These are phyloP conservation scores for Capreolus pygargus DNA, from an alignment of 2,113 vertebrate species.

Conservation along the genomic window DNA sequence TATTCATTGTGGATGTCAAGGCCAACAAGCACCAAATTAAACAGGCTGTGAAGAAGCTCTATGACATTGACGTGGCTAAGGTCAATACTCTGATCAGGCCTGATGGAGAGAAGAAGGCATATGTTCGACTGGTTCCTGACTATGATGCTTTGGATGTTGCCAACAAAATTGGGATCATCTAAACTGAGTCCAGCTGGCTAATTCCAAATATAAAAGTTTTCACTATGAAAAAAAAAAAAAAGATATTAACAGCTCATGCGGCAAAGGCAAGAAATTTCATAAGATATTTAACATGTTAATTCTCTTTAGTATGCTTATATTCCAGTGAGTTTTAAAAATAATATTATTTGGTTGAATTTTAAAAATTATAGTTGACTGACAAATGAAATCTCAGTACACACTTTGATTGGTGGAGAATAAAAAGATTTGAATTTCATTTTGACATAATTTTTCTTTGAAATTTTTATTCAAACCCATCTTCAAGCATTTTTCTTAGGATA, in stretches of 20 bases:
- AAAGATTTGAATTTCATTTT: neutral
- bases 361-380: neutral
- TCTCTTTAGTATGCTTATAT: neutral
- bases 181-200: too few relatives aligned
- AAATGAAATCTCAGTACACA: constrained; percentile 12
- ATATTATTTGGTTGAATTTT: neutral
- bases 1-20: too few relatives aligned
- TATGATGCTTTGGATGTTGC: too few relatives aligned
- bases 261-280: constrained; percentile 74
- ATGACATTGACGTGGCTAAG: too few relatives aligned
- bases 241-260: constrained; percentile 68
- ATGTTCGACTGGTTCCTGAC: too few relatives aligned
- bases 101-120: too few relatives aligned
- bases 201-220: too few relatives aligned
- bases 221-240: too few relatives aligned
- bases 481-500: neutral
- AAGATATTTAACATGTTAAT: neutral
- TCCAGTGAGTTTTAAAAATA: neutral
- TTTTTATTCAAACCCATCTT: constrained; percentile 14
- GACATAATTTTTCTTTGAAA: neutral
- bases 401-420: neutral
- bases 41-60: too few relatives aligned
- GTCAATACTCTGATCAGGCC: too few relatives aligned
- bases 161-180: too few relatives aligned
- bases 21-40: too few relatives aligned